Evolutionary conservation across 2,888 invertebrate species (phyloP).

Genomic region (Lordiphosa andalusiaca): DNA sequence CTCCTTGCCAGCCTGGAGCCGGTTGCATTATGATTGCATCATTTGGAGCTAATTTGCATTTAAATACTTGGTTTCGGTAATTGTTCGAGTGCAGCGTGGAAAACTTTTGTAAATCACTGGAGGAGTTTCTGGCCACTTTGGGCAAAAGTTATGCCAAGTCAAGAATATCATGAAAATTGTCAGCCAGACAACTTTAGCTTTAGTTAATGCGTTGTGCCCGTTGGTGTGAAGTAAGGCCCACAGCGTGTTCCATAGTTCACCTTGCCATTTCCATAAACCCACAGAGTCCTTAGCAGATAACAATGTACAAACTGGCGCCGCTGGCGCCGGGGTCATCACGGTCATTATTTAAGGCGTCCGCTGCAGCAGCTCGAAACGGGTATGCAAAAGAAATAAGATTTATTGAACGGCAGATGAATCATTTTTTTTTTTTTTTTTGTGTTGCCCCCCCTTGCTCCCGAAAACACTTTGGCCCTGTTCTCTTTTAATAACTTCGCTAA

Average conservation of each 20-base stretch:
- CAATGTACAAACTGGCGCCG: constrained; percentile 69
- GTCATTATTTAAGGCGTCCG: constrained; percentile 62
- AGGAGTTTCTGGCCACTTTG: constrained; percentile 28
- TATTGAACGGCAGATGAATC: constrained; percentile 70
- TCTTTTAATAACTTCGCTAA: constrained; percentile 73
- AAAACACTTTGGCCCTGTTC: constrained; percentile 34
- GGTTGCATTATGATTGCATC: constrained; percentile 73
- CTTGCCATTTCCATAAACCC: constrained; percentile 38
- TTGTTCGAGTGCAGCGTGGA: constrained; percentile 64
- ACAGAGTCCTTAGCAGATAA: constrained; percentile 52
- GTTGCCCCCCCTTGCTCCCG: neutral
- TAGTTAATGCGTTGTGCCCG: constrained; percentile 52
- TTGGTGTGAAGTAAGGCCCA: constrained; percentile 61
- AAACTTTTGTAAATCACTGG: constrained; percentile 35
- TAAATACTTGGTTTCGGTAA: constrained; percentile 69
- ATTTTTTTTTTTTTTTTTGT: constrained; percentile 24
- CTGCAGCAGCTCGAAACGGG: constrained; percentile 40
- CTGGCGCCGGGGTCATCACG: constrained; percentile 37
- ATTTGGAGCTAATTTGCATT: constrained; percentile 75
- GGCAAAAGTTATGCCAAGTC: constrained; percentile 67
- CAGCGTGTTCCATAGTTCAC: constrained; percentile 28
- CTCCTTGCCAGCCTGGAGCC: constrained; percentile 35
- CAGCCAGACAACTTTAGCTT: constrained; percentile 45
- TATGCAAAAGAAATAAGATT: constrained; percentile 46
- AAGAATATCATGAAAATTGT: constrained; percentile 65